Percentiles rank a stretch among this genome's conserved stretches.
Conservation (phyloP, 2,797 vertebrate genomes). For the Mus minutoides region DNA sequence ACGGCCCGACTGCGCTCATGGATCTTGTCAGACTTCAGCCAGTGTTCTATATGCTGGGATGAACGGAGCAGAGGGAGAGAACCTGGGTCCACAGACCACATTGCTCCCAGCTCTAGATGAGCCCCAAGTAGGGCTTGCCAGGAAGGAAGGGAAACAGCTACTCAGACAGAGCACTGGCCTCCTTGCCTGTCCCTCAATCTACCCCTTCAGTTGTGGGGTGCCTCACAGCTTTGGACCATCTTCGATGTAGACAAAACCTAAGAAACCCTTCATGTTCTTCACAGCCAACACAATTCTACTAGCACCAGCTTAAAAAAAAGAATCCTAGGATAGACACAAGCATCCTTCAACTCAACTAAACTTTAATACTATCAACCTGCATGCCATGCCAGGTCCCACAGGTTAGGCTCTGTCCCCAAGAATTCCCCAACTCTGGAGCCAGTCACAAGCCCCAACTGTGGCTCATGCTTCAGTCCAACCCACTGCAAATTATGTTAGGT, state of each 20-base stretch:
- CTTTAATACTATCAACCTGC: not conserved
- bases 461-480: not conserved
- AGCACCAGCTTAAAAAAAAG: too few species aligned
- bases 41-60: conserved; percentile 59
- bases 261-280: too few species aligned
- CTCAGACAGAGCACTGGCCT: not conserved
- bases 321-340: not conserved
- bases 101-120: not conserved
- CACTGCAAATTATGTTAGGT: not conserved
- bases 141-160: not conserved
- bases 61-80: too few species aligned
- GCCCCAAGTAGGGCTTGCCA: fast-evolving
- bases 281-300: not conserved
- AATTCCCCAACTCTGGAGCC: not conserved
- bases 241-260: not conserved
- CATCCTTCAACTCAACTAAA: not conserved
- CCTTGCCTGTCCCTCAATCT: not conserved
- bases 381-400: not conserved
- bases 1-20: not conserved
- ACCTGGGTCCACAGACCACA: fast-evolving
- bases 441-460: not conserved
- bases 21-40: conserved; percentile 41
- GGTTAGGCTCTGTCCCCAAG: not conserved
- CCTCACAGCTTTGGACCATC: not conserved
- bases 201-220: not conserved